Evolutionary conservation across 2,113 vertebrate genomes (phyloP).

Genomic region (Steatornis caripensis): DNA sequence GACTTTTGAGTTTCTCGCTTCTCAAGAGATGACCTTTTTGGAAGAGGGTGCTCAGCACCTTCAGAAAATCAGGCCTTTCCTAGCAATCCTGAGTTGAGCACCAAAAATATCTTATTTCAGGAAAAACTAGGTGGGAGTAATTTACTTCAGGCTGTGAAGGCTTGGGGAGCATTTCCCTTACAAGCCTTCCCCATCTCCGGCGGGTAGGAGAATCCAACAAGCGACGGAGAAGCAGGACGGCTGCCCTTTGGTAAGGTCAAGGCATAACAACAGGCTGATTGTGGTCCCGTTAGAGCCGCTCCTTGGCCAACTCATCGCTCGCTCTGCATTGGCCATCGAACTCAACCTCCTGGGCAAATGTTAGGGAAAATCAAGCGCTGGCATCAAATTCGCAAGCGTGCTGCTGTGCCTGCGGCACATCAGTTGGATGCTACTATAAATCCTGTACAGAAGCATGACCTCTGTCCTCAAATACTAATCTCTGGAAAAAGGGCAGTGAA

Average conservation of each 20-base stretch:
- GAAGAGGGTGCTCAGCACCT: neutral
- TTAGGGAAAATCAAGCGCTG: neutral
- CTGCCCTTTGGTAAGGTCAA: neutral
- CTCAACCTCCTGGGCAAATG: neutral
- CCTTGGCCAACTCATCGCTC: neutral
- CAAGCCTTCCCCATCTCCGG: neutral
- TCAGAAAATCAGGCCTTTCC: neutral
- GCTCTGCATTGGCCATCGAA: neutral
- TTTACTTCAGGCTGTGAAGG: neutral
- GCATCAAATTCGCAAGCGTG: fast-evolving
- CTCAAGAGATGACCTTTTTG: neutral
- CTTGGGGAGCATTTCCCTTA: neutral
- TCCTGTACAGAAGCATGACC: neutral
- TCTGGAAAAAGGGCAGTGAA: neutral
- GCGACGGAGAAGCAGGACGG: neutral
- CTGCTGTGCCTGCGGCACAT: neutral
- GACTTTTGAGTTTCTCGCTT: neutral
- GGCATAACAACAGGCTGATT: neutral
- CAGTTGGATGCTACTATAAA: neutral
- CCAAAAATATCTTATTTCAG: neutral
- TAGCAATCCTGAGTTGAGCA: neutral
- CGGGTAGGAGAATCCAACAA: neutral
- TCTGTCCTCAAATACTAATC: neutral
- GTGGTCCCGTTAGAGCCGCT: neutral
- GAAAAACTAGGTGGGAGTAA: neutral